phyloP scores from a whole-genome alignment of 37 sponge, comb jelly and placozoan genomes.

The Chondrilla cf. caribensis region DNA sequence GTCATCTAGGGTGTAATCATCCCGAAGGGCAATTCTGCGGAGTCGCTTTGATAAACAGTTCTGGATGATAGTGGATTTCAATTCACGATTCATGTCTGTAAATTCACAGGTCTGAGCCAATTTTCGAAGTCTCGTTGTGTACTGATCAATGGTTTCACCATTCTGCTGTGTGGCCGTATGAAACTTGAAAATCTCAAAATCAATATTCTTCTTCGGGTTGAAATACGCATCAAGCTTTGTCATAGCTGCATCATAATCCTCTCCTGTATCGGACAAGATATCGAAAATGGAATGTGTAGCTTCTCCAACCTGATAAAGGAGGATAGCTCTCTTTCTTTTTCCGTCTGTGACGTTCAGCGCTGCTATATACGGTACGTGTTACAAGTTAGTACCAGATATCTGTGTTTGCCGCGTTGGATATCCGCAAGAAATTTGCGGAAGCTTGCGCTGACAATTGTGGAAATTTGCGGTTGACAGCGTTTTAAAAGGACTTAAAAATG shows the following conservation, averaged over 20 bases:
- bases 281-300: neutral
- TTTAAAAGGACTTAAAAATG: too few species aligned
- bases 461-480: too few species aligned
- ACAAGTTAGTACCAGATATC: too few species aligned
- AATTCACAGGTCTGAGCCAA: constrained; percentile 15
- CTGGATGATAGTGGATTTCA: constrained; percentile 21
- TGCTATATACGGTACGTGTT: too few species aligned
- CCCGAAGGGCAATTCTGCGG: constrained; percentile 21
- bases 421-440: too few species aligned
- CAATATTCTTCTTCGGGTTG: constrained; percentile 3
- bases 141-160: constrained; percentile 1
- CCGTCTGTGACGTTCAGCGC: too few species aligned
- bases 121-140: constrained; percentile 5
- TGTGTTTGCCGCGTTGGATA: too few species aligned
- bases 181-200: constrained; percentile 23
- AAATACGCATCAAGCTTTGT: constrained; percentile 26
- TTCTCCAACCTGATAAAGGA: too few species aligned
- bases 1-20: constrained; percentile 19
- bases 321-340: too few species aligned
- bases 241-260: constrained; percentile 32
- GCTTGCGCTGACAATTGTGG: too few species aligned
- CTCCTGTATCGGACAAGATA: constrained; percentile 23
- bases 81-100: neutral
- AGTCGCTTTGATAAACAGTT: constrained; percentile 30
- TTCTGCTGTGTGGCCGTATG: neutral